These are phyloP conservation scores for Hippocampus barbouri DNA, from an alignment of 2,113 vertebrate genomes.

Conservation along the genomic window DNA sequence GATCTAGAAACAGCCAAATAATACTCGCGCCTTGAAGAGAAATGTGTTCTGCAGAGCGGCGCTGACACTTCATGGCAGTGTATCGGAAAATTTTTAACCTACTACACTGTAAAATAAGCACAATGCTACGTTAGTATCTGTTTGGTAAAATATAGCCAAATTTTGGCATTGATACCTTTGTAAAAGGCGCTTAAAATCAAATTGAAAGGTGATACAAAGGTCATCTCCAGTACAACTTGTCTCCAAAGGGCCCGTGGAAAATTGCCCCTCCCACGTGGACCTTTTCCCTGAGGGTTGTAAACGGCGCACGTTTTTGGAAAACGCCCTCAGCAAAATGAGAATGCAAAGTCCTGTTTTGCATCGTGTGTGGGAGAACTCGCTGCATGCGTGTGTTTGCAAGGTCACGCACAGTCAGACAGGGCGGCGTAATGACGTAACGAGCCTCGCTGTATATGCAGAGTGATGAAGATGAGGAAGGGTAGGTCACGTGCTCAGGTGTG, in stretches of 20 bases:
- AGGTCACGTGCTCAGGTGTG: background rate
- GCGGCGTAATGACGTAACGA: background rate
- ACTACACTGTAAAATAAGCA: too few relatives aligned
- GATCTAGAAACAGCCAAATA: too few relatives aligned
- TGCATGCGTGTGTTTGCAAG: background rate
- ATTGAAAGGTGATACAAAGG: too few relatives aligned
- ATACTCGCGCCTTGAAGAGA: too few relatives aligned
- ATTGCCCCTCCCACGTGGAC: too few relatives aligned
- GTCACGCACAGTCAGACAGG: background rate
- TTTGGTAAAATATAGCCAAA: background rate
- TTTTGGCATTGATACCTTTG: background rate
- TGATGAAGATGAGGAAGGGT: background rate
- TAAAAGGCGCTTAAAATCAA: background rate
- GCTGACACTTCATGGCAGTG: background rate
- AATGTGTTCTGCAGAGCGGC: background rate
- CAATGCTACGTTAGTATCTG: background rate
- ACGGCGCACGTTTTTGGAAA: background rate
- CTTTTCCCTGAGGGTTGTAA: too few relatives aligned
- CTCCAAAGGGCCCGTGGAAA: too few relatives aligned
- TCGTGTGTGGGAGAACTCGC: background rate
- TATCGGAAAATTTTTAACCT: background rate
- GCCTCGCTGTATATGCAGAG: too few relatives aligned
- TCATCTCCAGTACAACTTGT: too few relatives aligned
- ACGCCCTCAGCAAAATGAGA: background rate
- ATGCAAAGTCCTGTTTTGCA: background rate